Conservation (phyloP, 2,113 vertebrate species). For the Lepus europaeus region DNA sequence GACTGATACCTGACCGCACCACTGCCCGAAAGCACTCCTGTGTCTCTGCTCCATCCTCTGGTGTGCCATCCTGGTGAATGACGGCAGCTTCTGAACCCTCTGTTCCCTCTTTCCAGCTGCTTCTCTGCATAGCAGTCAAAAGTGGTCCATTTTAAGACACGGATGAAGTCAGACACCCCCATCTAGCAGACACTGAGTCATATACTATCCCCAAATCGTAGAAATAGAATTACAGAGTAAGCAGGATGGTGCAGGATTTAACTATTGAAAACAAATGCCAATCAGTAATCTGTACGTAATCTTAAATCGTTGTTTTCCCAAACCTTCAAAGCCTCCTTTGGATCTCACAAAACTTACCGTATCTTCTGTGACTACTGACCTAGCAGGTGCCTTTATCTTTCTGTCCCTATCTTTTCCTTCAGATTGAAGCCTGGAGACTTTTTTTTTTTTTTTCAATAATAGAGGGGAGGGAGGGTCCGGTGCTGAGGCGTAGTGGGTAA, state of each 20-base stretch:
- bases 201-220: neutral
- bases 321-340: neutral
- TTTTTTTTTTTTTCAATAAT: neutral
- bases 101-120: neutral
- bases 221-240: slow-evolving; percentile 35
- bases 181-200: neutral
- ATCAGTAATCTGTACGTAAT: slow-evolving; percentile 22
- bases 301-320: neutral
- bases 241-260: neutral
- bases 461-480: neutral
- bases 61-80: neutral
- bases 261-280: neutral
- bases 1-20: neutral
- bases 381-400: neutral
- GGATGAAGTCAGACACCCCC: neutral
- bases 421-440: neutral
- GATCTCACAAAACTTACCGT: neutral
- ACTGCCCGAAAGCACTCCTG: neutral
- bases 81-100: neutral
- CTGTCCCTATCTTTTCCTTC: neutral
- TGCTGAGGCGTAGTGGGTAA: too few relatives aligned
- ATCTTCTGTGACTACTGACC: neutral
- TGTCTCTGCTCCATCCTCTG: neutral
- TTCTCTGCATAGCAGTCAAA: neutral
- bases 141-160: slow-evolving; percentile 10